Percentiles rank a stretch among this genome's conserved stretches.
Conservation (phyloP, 2,888 invertebrate genomes). For the Thysanoteuthis rhombus region DNA sequence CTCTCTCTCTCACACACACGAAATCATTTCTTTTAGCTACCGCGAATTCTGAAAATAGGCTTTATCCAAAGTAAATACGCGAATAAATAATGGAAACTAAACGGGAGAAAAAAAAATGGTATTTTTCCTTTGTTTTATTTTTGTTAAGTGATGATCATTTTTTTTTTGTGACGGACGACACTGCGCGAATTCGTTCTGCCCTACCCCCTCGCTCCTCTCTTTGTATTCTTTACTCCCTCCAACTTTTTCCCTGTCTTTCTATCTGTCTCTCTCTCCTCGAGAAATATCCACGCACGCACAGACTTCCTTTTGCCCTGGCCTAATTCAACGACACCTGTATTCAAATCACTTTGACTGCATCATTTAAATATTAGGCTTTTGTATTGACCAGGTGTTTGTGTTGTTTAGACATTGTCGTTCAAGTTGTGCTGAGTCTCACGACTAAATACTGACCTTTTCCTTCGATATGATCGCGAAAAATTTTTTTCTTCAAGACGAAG, state of each 20-base stretch:
- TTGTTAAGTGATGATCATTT: neutral
- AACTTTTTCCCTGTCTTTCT: neutral
- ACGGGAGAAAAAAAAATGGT: too few relatives aligned
- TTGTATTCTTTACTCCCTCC: neutral
- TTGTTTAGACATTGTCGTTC: neutral
- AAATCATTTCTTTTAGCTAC: too few relatives aligned
- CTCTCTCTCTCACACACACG: too few relatives aligned
- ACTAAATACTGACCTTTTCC: neutral
- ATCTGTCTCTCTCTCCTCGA: neutral
- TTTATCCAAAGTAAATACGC: too few relatives aligned
- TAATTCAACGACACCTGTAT: conserved; percentile 12
- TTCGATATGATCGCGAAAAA: neutral
- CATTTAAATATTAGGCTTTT: neutral
- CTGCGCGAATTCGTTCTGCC: neutral
- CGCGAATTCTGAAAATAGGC: too few relatives aligned
- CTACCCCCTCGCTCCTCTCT: neutral
- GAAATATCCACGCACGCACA: neutral
- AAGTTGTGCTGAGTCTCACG: too few relatives aligned
- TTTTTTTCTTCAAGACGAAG: too few relatives aligned
- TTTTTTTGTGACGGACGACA: neutral
- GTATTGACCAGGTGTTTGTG: conserved; percentile 12
- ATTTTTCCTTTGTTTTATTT: neutral
- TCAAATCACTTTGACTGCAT: neutral
- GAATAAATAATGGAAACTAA: too few relatives aligned
- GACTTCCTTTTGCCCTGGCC: neutral